Conservation (phyloP, 2,797 vertebrate genomes). For the Melanotaenia parkinsoni region DNA sequence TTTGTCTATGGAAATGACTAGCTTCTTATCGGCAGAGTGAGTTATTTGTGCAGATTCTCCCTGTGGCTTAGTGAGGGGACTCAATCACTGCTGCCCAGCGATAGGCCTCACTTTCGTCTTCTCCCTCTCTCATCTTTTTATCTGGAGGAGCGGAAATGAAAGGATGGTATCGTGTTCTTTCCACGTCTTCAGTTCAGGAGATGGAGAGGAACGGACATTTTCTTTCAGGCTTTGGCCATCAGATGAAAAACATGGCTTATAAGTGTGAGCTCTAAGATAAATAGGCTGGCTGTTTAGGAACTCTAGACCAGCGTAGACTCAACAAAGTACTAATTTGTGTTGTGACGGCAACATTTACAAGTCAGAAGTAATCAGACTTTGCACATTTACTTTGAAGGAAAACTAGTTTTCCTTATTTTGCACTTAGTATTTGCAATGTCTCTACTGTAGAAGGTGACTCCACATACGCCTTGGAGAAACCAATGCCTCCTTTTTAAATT, state of each 20-base stretch:
- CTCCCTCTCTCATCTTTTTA: conserved; percentile 76
- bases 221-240: conserved; percentile 48
- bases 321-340: conserved; percentile 47
- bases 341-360: conserved; percentile 25
- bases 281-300: conserved; percentile 36
- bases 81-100: conserved; percentile 73
- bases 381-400: conserved; percentile 23
- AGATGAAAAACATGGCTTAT: conserved; percentile 55
- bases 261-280: conserved; percentile 43
- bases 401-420: conserved; percentile 22
- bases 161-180: conserved; percentile 76
- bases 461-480: conserved; percentile 4
- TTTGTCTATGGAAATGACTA: conserved; percentile 77
- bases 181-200: conserved; percentile 60
- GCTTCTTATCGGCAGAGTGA: conserved; percentile 70
- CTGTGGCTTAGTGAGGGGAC: conserved; percentile 74
- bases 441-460: conserved; percentile 16
- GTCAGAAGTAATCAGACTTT: conserved; percentile 31
- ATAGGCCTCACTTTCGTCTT: conserved; percentile 74
- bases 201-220: conserved; percentile 53
- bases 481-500: conserved; percentile 2
- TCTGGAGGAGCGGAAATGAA: conserved; percentile 81
- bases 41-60: conserved; percentile 77
- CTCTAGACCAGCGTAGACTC: conserved; percentile 36
- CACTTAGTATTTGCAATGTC: conserved; percentile 11